Evolutionary conservation across 2,797 vertebrate species (phyloP).

Genomic region (Anguilla anguilla): DNA sequence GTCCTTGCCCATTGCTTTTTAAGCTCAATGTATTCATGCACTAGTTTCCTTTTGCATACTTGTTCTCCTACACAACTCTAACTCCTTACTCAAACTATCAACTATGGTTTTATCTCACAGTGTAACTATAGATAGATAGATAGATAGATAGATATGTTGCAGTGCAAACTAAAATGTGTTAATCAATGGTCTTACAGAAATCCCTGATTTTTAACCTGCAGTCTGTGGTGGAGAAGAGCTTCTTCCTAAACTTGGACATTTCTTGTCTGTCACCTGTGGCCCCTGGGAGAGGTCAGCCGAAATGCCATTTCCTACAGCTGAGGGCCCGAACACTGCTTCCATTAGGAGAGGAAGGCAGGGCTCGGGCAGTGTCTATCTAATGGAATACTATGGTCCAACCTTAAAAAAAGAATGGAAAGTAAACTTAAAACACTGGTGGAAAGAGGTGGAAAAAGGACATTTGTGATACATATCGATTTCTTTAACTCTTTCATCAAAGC

Average conservation of each 20-base stretch:
- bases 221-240: constrained; percentile 3
- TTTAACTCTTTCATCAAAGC: not conserved
- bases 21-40: too few relatives aligned
- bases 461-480: not conserved
- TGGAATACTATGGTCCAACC: not conserved
- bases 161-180: not conserved
- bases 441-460: not conserved
- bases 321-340: constrained; percentile 24
- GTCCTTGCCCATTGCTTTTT: too few relatives aligned
- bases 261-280: constrained; percentile 34
- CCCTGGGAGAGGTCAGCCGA: constrained; percentile 27
- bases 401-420: not conserved
- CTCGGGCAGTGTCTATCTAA: constrained; percentile 19
- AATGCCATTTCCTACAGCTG: constrained; percentile 21
- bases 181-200: not conserved
- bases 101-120: too few relatives aligned
- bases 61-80: too few relatives aligned
- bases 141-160: not conserved
- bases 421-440: not conserved
- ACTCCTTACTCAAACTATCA: too few relatives aligned
- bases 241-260: constrained; percentile 10
- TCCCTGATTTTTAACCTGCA: not conserved
- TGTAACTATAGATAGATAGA: not conserved
- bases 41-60: too few relatives aligned
- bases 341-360: constrained; percentile 23